Percentiles rank a stretch among this genome's conserved stretches.
These are phyloP conservation scores for Sitta carolinensis DNA, from an alignment of 2,797 vertebrate species.

Conservation along the genomic window DNA sequence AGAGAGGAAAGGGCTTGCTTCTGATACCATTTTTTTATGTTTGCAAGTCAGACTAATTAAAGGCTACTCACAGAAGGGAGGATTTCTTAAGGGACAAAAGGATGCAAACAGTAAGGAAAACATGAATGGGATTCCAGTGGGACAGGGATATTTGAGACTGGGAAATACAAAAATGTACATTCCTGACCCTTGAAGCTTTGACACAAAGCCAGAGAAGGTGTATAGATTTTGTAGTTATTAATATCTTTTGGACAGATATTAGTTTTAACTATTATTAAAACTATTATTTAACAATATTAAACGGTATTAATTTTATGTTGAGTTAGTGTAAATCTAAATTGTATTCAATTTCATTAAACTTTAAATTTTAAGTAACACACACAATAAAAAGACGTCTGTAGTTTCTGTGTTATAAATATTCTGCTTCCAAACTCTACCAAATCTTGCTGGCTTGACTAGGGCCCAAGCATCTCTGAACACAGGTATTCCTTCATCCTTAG, in stretches of 20 bases:
- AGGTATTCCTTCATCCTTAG: neutral
- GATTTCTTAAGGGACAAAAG: constrained; percentile 73
- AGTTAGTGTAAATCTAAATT: neutral
- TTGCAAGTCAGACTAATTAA: constrained; percentile 77
- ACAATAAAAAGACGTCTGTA: neutral
- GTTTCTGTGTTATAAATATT: neutral
- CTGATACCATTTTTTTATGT: constrained; percentile 38
- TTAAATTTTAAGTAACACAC: neutral
- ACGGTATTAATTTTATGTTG: neutral
- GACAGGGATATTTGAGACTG: neutral
- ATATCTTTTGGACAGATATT: neutral
- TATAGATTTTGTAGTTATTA: neutral
- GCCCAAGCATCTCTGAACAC: neutral
- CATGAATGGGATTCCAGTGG: constrained; percentile 54
- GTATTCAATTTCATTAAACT: neutral
- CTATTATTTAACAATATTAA: constrained; percentile 51
- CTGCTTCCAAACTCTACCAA: neutral
- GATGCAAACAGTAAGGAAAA: constrained; percentile 50
- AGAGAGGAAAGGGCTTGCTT: neutral
- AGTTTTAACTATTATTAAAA: constrained; percentile 32
- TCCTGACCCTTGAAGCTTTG: neutral
- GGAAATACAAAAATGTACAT: neutral
- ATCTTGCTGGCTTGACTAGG: neutral
- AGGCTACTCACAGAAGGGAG: constrained; percentile 76
- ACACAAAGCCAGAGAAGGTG: neutral